Evolutionary conservation across 2,797 vertebrate species (phyloP), one percentile per base, ranked within the genome.

Genomic region (Lophotriccus pileatus): DNA sequence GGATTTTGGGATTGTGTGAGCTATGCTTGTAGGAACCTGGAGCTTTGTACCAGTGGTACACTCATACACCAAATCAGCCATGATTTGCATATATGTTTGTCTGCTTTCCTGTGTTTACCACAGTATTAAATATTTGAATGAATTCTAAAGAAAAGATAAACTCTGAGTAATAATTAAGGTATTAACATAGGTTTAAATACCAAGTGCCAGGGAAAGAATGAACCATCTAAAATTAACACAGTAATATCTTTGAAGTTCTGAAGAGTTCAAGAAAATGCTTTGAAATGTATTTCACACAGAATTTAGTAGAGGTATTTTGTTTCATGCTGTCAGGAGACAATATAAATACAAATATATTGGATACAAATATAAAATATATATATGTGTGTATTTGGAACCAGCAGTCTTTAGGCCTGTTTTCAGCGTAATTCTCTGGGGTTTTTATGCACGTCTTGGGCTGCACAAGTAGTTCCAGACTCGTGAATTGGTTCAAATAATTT

Each of bases 31-130:
- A 55, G 19, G 32, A 80, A 52, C 28, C 24, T 67, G 39, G 55
- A 80, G 44, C 15, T 77, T 9, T 53, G 37, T 43, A 25, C 0
- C 0, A 0, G 7, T 47, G 20, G 4, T 64, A n/a, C 3, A 11
- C 13, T 69, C 7, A 14, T n/a, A 55, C 28, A 37, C 27, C 37
- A 70, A 59, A 53, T 70, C 28, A 60, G 12, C 11, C 3, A 10
- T 21, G 15, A 58, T 39, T 59, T 79, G 19, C 6, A 1, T 86
- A 86, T 66, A 17, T 23, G 10, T 85, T 91, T 63, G 15, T 67
- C 23, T 68, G 19, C 36, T 93, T 18, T 78, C 17, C 44, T 36
- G 10, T 50, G 27, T 85, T 76, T 62, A 30, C 69, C 14, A 53
- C 11, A 39, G 16, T 74, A 75, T 30, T 27, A 68, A 84, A 78